These are phyloP conservation scores for Drosophila antonietae DNA, from an alignment of 2,888 invertebrate genomes.

Conservation along the genomic window DNA sequence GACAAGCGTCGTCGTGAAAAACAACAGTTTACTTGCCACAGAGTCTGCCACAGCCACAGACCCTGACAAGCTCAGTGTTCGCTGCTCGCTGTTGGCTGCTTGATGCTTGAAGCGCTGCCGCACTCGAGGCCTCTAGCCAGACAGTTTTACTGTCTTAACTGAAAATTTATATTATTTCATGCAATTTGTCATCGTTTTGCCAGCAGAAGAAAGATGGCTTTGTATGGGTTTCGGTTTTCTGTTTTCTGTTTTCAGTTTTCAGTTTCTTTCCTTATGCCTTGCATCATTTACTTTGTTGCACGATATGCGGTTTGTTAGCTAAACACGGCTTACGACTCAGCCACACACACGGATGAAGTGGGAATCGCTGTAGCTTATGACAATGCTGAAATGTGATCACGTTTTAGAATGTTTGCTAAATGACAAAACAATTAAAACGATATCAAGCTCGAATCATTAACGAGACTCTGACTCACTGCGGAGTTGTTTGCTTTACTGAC, in stretches of 20 bases:
- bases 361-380: conserved; percentile 42
- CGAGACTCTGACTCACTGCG: conserved; percentile 22
- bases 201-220: conserved; percentile 75
- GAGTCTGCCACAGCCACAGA: conserved; percentile 31
- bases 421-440: conserved; percentile 56
- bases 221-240: conserved; percentile 53
- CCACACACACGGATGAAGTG: conserved; percentile 35
- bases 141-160: conserved; percentile 81
- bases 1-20: conserved; percentile 81
- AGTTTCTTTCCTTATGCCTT: conserved; percentile 28
- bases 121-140: conserved; percentile 52
- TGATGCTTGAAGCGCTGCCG: conserved; percentile 10
- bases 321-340: conserved; percentile 13
- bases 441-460: conserved; percentile 53
- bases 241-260: conserved; percentile 15
- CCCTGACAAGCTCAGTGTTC: conserved; percentile 26
- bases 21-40: conserved; percentile 78
- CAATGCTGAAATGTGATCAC: conserved; percentile 55
- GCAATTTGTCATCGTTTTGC: conserved; percentile 80
- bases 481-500: neutral
- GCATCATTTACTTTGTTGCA: conserved; percentile 67
- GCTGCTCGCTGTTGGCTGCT: neutral
- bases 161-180: conserved; percentile 81
- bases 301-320: conserved; percentile 41
- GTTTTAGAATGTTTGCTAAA: conserved; percentile 53